phyloP scores from a whole-genome alignment of 2,797 vertebrate species.

The Rhinichthys osculus region DNA sequence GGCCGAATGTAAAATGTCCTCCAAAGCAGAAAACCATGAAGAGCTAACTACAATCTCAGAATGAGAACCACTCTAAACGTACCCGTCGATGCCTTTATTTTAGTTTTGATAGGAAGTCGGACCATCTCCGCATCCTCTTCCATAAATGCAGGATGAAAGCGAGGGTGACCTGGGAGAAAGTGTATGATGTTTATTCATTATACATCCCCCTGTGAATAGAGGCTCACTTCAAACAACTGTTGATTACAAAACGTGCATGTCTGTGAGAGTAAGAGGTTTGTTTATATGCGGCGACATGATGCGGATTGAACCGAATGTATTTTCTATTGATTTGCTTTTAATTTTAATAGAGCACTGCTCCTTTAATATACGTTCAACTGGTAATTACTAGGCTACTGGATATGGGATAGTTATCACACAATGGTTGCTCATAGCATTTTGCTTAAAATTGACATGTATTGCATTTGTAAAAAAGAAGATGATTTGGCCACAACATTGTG shows the following conservation, averaged over 20 bases:
- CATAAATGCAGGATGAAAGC: constrained; percentile 40
- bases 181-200: constrained; percentile 22
- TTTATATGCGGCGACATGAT: constrained; percentile 25
- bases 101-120: constrained; percentile 16
- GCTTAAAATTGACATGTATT: constrained; percentile 1
- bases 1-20: constrained; percentile 60
- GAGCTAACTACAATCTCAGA: constrained; percentile 60
- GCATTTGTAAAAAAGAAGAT: neutral
- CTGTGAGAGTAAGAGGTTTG: constrained; percentile 11
- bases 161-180: constrained; percentile 36
- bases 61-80: constrained; percentile 36
- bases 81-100: constrained; percentile 61
- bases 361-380: constrained; percentile 7
- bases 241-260: constrained; percentile 26
- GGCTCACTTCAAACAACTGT: constrained; percentile 33
- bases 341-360: constrained; percentile 39
- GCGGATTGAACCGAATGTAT: constrained; percentile 46
- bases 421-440: constrained; percentile 14
- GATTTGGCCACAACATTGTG: neutral
- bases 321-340: constrained; percentile 57
- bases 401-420: neutral
- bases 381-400: constrained; percentile 7
- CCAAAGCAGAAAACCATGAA: constrained; percentile 60
- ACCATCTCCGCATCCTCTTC: constrained; percentile 37
- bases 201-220: constrained; percentile 25